phyloP scores from a whole-genome alignment of 2,113 vertebrate genomes.

The Sinocyclocheilus grahami region DNA sequence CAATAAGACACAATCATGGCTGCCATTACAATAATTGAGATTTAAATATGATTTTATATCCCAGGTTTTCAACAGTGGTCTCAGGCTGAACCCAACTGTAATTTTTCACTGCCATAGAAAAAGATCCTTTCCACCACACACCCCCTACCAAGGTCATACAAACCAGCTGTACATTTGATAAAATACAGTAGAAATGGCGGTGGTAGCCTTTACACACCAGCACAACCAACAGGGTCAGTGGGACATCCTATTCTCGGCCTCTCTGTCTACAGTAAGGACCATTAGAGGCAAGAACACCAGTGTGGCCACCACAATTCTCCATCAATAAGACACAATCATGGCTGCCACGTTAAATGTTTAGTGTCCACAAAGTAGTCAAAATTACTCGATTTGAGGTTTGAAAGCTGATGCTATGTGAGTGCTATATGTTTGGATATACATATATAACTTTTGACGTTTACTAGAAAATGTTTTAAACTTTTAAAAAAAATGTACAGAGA shows the following conservation, averaged over 20 bases:
- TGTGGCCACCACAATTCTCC: not conserved
- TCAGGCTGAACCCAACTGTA: not conserved
- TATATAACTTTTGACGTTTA: not conserved
- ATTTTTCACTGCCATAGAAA: not conserved
- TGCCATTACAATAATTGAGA: no score
- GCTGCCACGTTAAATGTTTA: not conserved
- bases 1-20: not conserved
- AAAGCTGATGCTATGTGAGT: not conserved
- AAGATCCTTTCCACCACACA: not conserved
- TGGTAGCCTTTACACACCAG: constrained; percentile 32
- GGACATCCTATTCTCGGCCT: constrained; percentile 17
- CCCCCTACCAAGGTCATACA: constrained; percentile 68
- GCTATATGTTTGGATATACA: not conserved
- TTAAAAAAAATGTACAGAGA: not conserved
- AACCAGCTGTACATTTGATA: constrained; percentile 64
- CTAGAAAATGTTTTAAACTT: not conserved
- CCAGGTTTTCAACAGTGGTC: not conserved
- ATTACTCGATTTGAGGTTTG: not conserved
- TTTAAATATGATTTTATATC: not conserved
- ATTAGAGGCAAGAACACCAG: not conserved
- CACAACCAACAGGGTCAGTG: constrained; percentile 43
- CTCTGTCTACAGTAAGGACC: not conserved
- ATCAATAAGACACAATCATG: not conserved
- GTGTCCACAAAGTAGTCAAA: not conserved
- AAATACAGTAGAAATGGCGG: constrained; percentile 57